Percentiles rank a stretch among this genome's conserved stretches.
These are phyloP conservation scores for Hesperia comma DNA, from an alignment of 2,888 invertebrate genomes.

Conservation along the genomic window DNA sequence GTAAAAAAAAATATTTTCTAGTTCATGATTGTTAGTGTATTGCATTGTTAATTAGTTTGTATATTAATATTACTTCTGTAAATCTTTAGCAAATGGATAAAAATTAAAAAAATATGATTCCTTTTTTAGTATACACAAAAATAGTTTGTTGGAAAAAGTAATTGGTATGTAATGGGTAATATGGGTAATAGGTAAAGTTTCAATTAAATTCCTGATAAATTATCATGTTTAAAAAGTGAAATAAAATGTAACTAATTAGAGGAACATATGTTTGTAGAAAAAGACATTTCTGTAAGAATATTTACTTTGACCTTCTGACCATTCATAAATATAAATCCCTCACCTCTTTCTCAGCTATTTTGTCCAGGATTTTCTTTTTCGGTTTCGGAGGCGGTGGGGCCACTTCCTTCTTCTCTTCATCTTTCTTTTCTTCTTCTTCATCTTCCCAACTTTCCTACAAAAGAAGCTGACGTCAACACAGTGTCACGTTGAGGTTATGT, in stretches of 20 bases:
- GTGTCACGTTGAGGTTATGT: conserved; percentile 75
- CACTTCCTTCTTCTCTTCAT: conserved; percentile 87
- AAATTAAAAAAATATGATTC: too few relatives aligned
- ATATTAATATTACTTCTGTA: too few relatives aligned
- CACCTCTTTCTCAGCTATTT: conserved; percentile 95
- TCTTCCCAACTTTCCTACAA: conserved; percentile 97
- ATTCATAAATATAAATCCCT: conserved; percentile 42
- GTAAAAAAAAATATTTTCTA: too few relatives aligned
- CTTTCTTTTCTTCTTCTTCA: conserved; percentile 92
- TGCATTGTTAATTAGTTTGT: too few relatives aligned
- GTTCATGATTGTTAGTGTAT: too few relatives aligned
- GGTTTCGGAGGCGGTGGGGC: conserved; percentile 85
- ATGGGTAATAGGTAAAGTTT: neutral
- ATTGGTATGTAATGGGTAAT: too few relatives aligned
- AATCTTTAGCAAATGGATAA: too few relatives aligned
- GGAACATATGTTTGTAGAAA: neutral
- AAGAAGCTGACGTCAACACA: conserved; percentile 74
- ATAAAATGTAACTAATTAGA: neutral
- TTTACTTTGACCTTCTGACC: conserved; percentile 34
- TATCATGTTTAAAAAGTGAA: neutral
- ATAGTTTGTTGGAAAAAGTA: too few relatives aligned
- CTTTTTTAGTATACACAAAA: too few relatives aligned
- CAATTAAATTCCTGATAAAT: neutral
- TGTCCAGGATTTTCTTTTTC: conserved; percentile 90
- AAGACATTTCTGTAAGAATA: conserved; percentile 4